Conservation (phyloP, 2,113 vertebrate species). For the Mugil cephalus region DNA sequence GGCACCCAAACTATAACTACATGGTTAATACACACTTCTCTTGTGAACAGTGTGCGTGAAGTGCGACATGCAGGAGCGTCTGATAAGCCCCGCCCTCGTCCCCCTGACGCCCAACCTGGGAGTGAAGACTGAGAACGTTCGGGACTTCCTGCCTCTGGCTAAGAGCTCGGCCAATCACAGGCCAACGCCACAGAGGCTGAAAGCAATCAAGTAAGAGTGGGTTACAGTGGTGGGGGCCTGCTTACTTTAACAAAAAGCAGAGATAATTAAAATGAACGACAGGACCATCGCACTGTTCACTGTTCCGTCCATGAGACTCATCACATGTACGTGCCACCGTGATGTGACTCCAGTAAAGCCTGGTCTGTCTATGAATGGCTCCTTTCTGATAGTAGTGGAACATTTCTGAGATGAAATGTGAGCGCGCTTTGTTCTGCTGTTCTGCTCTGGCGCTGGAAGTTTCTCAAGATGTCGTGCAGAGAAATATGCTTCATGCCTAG, state of each 20-base stretch:
- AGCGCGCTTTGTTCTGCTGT: constrained; percentile 53
- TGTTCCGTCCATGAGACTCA: too few species aligned
- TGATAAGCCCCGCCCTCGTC: constrained; percentile 91
- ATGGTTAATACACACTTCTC: not conserved
- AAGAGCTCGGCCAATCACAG: constrained; percentile 81
- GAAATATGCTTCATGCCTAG: not conserved
- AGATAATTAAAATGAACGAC: too few species aligned
- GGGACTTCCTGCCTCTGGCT: constrained; percentile 78
- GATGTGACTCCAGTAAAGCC: constrained; percentile 5
- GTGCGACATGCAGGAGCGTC: constrained; percentile 93
- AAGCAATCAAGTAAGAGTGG: constrained; percentile 86
- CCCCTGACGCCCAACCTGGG: constrained; percentile 76
- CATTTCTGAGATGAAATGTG: constrained; percentile 47
- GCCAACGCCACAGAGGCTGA: constrained; percentile 76
- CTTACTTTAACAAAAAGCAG: too few species aligned
- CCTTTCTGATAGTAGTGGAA: constrained; percentile 39
- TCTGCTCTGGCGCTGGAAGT: constrained; percentile 3
- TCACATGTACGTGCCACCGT: not conserved
- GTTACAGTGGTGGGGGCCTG: not conserved
- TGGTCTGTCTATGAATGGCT: constrained; percentile 32
- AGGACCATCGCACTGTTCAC: too few species aligned
- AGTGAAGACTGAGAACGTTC: constrained; percentile 79
- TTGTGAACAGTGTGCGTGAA: constrained; percentile 88
- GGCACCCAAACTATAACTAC: too few species aligned
- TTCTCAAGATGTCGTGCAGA: not conserved